Evolutionary conservation across 2,113 vertebrate genomes (phyloP).

Genomic region (Grammomys dolichurus): DNA sequence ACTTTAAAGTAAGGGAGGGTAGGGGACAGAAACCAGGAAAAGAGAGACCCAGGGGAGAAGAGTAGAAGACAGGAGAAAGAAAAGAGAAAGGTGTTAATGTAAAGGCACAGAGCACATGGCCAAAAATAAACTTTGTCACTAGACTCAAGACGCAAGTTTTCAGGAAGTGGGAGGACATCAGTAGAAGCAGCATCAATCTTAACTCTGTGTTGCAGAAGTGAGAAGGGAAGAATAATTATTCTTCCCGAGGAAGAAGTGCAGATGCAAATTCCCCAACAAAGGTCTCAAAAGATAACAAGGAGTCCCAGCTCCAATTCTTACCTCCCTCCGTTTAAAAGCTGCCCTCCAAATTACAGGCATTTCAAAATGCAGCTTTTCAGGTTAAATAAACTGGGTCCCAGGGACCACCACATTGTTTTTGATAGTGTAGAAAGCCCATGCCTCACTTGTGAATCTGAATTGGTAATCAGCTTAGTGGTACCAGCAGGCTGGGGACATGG

Average conservation of each 20-base stretch:
- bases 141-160: background rate
- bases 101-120: background rate
- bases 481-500: background rate
- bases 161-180: background rate
- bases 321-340: background rate
- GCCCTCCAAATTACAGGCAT: too few species aligned
- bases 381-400: background rate
- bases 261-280: background rate
- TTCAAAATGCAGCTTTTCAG: background rate
- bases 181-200: background rate
- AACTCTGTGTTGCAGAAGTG: background rate
- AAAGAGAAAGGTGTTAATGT: background rate
- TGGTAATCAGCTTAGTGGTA: background rate
- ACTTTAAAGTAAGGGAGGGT: background rate
- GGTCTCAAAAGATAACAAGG: background rate
- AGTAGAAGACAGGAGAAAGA: background rate
- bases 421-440: background rate
- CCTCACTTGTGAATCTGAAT: background rate
- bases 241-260: background rate
- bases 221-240: background rate
- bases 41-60: fast-evolving
- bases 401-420: background rate
- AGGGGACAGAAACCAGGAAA: background rate
- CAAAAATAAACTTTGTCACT: background rate
- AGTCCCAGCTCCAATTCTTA: background rate